Percentiles rank a stretch among this genome's conserved stretches.
These are phyloP conservation scores for Paraescarpia echinospica DNA, from an alignment of 1,140 invertebrate genomes.

Conservation along the genomic window DNA sequence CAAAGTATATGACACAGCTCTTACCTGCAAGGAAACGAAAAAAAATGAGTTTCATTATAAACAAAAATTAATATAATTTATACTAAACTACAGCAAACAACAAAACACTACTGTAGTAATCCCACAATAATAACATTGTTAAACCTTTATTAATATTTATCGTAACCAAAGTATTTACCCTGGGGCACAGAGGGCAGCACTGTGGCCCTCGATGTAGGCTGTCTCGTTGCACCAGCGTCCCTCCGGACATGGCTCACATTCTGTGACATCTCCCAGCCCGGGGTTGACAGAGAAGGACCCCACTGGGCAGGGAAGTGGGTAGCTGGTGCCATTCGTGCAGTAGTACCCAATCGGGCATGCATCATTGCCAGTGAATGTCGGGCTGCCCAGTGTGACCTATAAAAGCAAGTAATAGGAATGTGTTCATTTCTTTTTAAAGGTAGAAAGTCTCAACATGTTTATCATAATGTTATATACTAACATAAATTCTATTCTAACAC, in stretches of 20 bases:
- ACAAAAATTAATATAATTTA: no score
- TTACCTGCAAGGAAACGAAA: no score
- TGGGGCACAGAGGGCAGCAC: constrained; percentile 44
- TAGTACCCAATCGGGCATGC: constrained; percentile 51
- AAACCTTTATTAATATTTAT: neutral
- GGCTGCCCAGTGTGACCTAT: constrained; percentile 19
- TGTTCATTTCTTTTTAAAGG: neutral
- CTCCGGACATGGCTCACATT: constrained; percentile 24
- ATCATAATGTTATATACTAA: no score
- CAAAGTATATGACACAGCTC: no score
- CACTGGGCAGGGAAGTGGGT: constrained; percentile 48
- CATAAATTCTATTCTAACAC: neutral
- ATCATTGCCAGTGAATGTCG: constrained; percentile 50
- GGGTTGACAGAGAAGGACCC: constrained; percentile 44
- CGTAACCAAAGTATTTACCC: constrained; percentile 38
- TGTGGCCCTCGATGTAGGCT: constrained; percentile 41
- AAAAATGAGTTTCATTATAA: no score
- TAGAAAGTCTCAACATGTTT: neutral
- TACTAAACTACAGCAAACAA: no score
- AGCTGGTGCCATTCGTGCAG: constrained; percentile 48
- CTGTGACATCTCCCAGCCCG: neutral
- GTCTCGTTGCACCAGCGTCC: constrained; percentile 65
- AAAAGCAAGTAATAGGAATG: neutral
- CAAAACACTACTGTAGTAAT: neutral
- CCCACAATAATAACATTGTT: neutral